Conservation (phyloP, 2,113 vertebrate species). For the Cariama cristata region DNA sequence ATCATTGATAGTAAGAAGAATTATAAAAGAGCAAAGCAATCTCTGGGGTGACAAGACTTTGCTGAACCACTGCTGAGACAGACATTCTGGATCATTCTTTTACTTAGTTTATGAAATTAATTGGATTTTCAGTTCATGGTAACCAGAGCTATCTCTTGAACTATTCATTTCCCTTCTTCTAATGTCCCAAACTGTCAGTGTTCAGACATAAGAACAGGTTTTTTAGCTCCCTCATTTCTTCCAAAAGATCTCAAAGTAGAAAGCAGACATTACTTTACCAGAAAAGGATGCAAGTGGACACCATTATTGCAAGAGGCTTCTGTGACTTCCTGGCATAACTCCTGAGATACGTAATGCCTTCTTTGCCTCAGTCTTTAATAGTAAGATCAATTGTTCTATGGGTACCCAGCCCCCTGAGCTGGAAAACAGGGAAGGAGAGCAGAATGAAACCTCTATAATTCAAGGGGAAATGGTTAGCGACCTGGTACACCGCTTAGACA, state of each 20-base stretch:
- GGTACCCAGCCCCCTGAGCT: not conserved
- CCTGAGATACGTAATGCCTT: not conserved
- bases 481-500: not conserved
- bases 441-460: not conserved
- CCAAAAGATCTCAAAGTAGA: not conserved
- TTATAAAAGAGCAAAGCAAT: constrained; percentile 23
- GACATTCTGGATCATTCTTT: constrained; percentile 47
- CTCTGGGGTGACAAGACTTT: not conserved
- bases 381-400: not conserved
- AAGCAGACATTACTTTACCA: not conserved
- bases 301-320: not conserved
- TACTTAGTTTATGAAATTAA: constrained; percentile 35
- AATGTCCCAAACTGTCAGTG: not conserved
- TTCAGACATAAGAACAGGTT: not conserved
- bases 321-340: not conserved
- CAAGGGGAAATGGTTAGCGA: not conserved
- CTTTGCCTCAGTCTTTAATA: not conserved
- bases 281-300: not conserved
- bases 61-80: constrained; percentile 25
- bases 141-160: constrained; percentile 2
- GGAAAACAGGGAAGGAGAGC: not conserved
- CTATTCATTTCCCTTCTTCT: not conserved
- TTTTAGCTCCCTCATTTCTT: not conserved
- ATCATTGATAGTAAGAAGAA: constrained; percentile 8
- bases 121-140: constrained; percentile 25